phyloP scores from a whole-genome alignment of 2,888 invertebrate genomes.

The Gari tellinella region DNA sequence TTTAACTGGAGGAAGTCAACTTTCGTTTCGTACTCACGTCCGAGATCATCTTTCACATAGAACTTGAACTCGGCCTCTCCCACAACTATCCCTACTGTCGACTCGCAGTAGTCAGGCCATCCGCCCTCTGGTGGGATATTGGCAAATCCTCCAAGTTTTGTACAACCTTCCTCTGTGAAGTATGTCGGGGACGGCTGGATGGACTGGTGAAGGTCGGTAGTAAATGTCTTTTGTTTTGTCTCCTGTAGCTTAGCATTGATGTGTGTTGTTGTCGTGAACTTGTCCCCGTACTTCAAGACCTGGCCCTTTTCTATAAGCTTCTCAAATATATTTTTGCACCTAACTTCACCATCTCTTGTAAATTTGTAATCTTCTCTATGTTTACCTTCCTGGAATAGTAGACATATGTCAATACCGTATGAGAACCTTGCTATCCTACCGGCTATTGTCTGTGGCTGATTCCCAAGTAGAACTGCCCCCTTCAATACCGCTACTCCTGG shows the following conservation, averaged over 20 bases:
- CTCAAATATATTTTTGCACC: constrained; percentile 19
- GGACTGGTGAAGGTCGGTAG: constrained; percentile 7
- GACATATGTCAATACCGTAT: constrained; percentile 23
- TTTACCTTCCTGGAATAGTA: constrained; percentile 7
- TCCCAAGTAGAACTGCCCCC: constrained; percentile 22
- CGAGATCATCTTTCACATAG: too few species aligned
- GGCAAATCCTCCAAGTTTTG: constrained; percentile 16
- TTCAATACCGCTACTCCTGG: constrained; percentile 22
- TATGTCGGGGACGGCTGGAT: constrained; percentile 4
- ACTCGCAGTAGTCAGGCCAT: constrained; percentile 20
- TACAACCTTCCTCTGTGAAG: constrained; percentile 20
- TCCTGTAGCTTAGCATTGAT: too few species aligned
- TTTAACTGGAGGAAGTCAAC: too few species aligned
- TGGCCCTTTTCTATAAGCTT: constrained; percentile 29
- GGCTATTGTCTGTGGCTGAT: constrained; percentile 22
- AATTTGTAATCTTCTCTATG: constrained; percentile 23
- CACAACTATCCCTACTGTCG: constrained; percentile 10
- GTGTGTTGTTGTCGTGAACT: constrained; percentile 4
- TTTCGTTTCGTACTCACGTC: too few species aligned
- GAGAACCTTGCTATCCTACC: constrained; percentile 22
- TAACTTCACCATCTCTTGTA: constrained; percentile 23
- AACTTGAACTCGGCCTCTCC: constrained; percentile 24
- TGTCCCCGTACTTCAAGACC: constrained; percentile 16
- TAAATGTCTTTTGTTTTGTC: too few species aligned
- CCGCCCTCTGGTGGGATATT: constrained; percentile 14